Conservation (phyloP, 2,797 vertebrate genomes). For the Falco rusticolus region DNA sequence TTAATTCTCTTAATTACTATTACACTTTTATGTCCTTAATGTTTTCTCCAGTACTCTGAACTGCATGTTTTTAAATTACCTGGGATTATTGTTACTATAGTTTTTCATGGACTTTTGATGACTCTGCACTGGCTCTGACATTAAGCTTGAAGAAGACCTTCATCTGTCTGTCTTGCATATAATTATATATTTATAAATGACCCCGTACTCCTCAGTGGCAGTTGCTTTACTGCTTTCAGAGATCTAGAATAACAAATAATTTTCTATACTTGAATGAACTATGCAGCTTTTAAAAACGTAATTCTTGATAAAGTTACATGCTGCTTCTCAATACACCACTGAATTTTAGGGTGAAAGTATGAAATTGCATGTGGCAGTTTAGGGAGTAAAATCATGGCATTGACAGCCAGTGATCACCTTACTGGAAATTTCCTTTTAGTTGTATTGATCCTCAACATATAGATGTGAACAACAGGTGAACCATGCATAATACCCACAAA, state of each 20-base stretch:
- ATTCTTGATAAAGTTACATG: neutral
- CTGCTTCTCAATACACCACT: neutral
- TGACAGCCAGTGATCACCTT: neutral
- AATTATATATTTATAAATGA: neutral
- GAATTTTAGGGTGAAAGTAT: neutral
- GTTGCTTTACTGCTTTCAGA: neutral
- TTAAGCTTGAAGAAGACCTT: neutral
- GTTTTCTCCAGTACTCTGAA: neutral
- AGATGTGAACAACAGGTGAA: neutral
- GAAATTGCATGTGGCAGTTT: neutral
- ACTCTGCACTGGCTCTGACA: neutral
- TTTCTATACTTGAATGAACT: neutral
- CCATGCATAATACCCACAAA: neutral
- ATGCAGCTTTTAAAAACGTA: neutral
- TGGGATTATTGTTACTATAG: neutral
- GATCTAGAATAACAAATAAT: neutral
- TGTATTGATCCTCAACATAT: neutral
- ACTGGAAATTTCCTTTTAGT: neutral
- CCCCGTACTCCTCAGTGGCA: neutral
- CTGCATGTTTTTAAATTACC: neutral
- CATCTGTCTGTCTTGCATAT: neutral
- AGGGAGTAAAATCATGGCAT: neutral
- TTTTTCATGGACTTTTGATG: neutral
- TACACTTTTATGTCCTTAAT: neutral
- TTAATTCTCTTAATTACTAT: neutral